Evolutionary conservation across 1,140 invertebrate species (phyloP), one percentile per base, ranked within the genome.

Genomic region (Phthorimaea operculella): DNA sequence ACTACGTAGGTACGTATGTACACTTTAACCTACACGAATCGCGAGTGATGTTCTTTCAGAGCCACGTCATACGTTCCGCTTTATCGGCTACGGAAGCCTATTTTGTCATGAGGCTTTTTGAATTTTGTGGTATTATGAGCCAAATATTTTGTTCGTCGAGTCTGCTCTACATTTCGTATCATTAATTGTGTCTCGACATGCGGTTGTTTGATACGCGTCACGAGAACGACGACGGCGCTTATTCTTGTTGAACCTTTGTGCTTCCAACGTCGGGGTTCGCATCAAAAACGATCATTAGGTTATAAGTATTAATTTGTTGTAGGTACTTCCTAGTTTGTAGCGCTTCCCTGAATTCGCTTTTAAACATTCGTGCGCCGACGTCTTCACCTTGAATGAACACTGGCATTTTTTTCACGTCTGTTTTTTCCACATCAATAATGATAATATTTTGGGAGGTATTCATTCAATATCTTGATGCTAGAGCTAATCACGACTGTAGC

Each of bases 361-460:
- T 64, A 70, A 72, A 60, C 62, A 65, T 68, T 74, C 71, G 73
- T 74, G 72, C 59, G 63, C 61, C 66, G 63, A 66, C 74, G 70
- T 73, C 77, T 77, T 80, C 65, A 76, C 77, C 79, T 82, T 82
- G 76, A 69, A 68, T 68, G 66, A 71, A 68, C 65, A 70, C 68
- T 68, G 63, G 56, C 52, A 58, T 76, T 79, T 83, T 55, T 74
- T 65, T 60, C 49, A 54, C 34, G 54, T 63, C 53, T 58, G 62
- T 74, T 79, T 80, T 79, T 79, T 68, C 59, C 58, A 66, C 58
- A 54, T 50, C 65, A 66, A 65, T 76, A 74, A 79, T 74, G 68
- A 75, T 77, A 68, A 76, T 28, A 28, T 79, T 74, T 72, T 79
- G 72, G 70, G 54, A 72, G 70, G 64, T 75, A 67, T 75, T 75